phyloP scores from a whole-genome alignment of 1,140 invertebrate genomes.

The Aplysia californica region DNA sequence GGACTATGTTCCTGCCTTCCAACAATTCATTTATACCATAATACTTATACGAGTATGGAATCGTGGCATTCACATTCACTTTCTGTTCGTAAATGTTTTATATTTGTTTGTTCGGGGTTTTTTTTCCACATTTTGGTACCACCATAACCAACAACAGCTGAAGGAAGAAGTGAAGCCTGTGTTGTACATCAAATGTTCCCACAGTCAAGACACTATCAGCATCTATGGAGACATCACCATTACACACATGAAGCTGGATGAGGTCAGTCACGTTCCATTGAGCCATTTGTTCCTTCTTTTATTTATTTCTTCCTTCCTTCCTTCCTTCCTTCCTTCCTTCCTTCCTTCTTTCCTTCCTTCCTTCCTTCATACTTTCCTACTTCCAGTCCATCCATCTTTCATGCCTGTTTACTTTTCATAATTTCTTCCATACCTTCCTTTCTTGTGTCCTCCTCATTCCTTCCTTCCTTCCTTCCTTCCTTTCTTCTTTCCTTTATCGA shows the following conservation, averaged over 20 bases:
- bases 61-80: no score
- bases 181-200: conserved; percentile 59
- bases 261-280: conserved; percentile 33
- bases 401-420: background rate
- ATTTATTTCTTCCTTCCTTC: background rate
- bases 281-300: background rate
- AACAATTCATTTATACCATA: no score
- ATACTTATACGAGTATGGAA: no score
- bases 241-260: conserved; percentile 43
- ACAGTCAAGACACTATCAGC: conserved; percentile 56
- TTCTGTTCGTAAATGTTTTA: no score
- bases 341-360: no score
- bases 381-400: background rate
- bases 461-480: background rate
- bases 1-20: no score
- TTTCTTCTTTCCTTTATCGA: background rate
- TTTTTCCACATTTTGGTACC: background rate
- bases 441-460: background rate
- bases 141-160: conserved; percentile 29
- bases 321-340: background rate
- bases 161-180: conserved; percentile 62
- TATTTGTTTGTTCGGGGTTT: no score
- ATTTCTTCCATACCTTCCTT: background rate
- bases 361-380: no score
- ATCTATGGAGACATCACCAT: conserved; percentile 53